Evolutionary conservation across 1,140 invertebrate species (phyloP).

Genomic region (Polypedilum pembai): DNA sequence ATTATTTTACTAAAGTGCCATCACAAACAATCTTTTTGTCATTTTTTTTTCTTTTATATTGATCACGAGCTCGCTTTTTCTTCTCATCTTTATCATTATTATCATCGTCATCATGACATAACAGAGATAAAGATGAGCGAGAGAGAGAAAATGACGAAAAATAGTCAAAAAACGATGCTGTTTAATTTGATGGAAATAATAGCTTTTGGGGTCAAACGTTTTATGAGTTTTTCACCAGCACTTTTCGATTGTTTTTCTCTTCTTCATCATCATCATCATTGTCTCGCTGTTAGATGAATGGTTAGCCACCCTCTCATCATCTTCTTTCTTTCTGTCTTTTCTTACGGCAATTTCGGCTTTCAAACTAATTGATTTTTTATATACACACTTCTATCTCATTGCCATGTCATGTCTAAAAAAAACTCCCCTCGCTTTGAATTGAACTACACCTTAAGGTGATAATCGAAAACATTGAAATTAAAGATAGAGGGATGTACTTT

Average conservation of each 20-base stretch:
- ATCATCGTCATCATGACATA: not conserved
- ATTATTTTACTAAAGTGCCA: too few relatives aligned
- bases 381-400: not conserved
- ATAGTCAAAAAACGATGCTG: not conserved
- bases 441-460: not conserved
- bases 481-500: too few relatives aligned
- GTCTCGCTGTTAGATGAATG: too few relatives aligned
- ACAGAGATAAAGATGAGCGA: not conserved
- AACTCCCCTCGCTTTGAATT: not conserved
- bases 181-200: conserved; percentile 28
- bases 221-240: conserved; percentile 24
- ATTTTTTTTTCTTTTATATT: too few relatives aligned
- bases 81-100: not conserved
- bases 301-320: not conserved
- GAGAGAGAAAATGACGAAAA: not conserved
- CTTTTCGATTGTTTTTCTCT: not conserved
- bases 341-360: conserved; percentile 23
- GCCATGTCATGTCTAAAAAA: not conserved
- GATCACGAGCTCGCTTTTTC: too few relatives aligned
- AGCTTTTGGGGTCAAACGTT: conserved; percentile 24
- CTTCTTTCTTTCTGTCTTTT: not conserved
- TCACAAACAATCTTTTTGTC: not conserved
- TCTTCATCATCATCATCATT: too few relatives aligned
- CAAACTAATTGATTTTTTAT: conserved; percentile 26
- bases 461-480: not conserved